phyloP scores from a whole-genome alignment of 2,113 vertebrate species.

The Triplophysa tibetana region DNA sequence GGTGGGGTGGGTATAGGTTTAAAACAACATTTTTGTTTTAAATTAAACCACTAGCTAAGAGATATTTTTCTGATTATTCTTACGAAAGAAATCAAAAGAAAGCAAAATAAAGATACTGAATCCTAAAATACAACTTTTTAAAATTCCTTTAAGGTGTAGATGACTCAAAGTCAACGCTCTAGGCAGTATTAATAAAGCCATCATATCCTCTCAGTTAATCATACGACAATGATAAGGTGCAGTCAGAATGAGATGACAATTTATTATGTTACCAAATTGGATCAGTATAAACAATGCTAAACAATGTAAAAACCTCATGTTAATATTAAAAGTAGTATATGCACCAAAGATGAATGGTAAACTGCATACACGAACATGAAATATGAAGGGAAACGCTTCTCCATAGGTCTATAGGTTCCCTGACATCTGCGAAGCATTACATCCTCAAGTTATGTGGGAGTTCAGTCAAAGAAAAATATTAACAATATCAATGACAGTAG shows the following conservation, averaged over 20 bases:
- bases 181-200: constrained; percentile 7
- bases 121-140: no score
- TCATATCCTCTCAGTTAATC: background rate
- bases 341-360: background rate
- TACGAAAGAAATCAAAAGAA: no score
- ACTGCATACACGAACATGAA: background rate
- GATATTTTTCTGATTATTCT: background rate
- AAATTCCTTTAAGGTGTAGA: background rate
- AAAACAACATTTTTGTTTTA: background rate
- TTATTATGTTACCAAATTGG: background rate
- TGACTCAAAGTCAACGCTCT: background rate
- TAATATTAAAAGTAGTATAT: background rate
- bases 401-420: background rate
- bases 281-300: background rate
- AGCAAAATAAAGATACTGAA: background rate
- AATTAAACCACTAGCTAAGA: background rate
- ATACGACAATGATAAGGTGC: background rate
- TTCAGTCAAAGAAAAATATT: background rate
- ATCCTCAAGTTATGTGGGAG: background rate
- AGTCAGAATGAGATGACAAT: constrained; percentile 5
- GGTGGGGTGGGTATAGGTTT: background rate
- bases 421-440: background rate
- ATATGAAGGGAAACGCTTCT: background rate
- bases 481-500: background rate
- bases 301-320: background rate